phyloP scores from a whole-genome alignment of 23 tunicate species.

The Styela clava region DNA sequence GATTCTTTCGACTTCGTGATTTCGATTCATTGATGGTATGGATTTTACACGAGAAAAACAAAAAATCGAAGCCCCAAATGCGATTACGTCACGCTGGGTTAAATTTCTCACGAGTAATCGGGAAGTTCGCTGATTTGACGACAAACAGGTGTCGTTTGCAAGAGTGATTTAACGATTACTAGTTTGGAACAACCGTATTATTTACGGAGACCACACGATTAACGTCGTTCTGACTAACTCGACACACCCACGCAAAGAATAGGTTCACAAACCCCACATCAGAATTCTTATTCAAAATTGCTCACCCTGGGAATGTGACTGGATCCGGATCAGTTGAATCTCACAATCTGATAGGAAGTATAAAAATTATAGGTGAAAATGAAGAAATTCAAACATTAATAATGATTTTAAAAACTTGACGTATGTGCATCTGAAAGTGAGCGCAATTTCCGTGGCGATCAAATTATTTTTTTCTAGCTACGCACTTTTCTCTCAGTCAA shows the following conservation, averaged over 20 bases:
- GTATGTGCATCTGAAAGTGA: no score
- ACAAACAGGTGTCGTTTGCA: conserved; percentile 19
- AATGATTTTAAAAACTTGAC: no score
- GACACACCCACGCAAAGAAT: background rate
- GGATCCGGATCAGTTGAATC: background rate
- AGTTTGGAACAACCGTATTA: background rate
- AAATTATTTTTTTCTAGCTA: no score
- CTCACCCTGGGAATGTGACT: background rate
- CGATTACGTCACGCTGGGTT: background rate
- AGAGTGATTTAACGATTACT: conserved; percentile 19
- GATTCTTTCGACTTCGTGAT: no score
- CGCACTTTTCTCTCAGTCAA: no score
- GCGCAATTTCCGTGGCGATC: no score
- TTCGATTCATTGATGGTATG: no score
- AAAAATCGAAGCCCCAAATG: no score
- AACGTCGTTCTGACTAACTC: background rate
- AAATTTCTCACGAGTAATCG: conserved; percentile 25
- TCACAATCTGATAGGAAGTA: background rate
- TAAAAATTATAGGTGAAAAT: no score
- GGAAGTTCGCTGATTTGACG: background rate
- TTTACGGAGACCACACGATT: background rate
- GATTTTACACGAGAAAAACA: no score
- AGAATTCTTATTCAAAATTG: background rate
- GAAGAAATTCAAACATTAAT: no score
- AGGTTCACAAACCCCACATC: background rate